A percentile compares a stretch with the other conserved stretches of the same genome.
These are phyloP conservation scores for Drosophila elegans DNA, from an alignment of 1,140 invertebrate genomes.

Conservation along the genomic window DNA sequence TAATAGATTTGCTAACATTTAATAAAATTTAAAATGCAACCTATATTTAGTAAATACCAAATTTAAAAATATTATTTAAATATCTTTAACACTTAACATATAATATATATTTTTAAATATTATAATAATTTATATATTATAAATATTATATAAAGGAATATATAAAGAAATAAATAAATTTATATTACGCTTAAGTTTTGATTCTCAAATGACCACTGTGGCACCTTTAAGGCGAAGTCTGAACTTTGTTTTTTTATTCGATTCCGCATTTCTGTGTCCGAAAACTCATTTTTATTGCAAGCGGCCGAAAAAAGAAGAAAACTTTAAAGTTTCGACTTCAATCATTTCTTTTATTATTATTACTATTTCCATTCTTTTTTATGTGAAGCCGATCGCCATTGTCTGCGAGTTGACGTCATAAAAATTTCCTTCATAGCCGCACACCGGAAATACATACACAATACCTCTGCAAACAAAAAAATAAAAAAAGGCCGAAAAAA, in stretches of 20 bases:
- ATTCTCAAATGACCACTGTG: neutral
- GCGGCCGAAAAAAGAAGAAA: conserved; percentile 38
- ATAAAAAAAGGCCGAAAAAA: conserved; percentile 20
- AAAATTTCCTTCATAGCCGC: conserved; percentile 66
- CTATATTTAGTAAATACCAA: too few relatives aligned
- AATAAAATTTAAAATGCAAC: too few relatives aligned
- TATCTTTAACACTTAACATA: too few relatives aligned
- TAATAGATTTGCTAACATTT: too few relatives aligned
- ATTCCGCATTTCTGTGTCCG: conserved; percentile 17
- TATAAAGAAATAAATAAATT: too few relatives aligned
- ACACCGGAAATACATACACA: conserved; percentile 72
- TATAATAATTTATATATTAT: too few relatives aligned
- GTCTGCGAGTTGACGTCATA: conserved; percentile 65
- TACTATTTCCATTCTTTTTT: conserved; percentile 29
- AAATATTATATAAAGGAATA: too few relatives aligned
- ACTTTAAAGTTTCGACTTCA: conserved; percentile 42
- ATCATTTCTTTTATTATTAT: conserved; percentile 45
- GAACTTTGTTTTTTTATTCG: conserved; percentile 33
- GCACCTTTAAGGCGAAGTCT: neutral
- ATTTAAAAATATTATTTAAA: too few relatives aligned
- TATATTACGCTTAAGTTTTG: too few relatives aligned
- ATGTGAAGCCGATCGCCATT: conserved; percentile 30
- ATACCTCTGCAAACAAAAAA: conserved; percentile 32
- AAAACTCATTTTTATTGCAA: conserved; percentile 51
- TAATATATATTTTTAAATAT: too few relatives aligned